Base-by-base conservation (phyloP, 2,888 invertebrate genomes). In the Lepidochrysops patricia region DNA sequence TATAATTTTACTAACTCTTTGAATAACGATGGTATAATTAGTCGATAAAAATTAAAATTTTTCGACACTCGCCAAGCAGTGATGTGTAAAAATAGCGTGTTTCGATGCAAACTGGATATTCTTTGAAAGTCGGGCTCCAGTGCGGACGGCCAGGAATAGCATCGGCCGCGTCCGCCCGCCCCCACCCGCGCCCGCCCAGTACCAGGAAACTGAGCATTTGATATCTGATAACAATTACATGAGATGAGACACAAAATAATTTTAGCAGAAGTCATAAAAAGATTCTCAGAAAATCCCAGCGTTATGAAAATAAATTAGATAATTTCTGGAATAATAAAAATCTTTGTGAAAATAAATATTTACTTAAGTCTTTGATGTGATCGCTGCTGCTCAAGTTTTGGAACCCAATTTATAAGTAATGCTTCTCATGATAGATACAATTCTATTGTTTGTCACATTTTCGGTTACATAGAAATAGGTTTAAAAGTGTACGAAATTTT, bases 401-500 rank as follows among this genome's bases (percentile, higher is more conserved):
- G n/a, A n/a, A n/a, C n/a, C n/a, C n/a, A n/a, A n/a, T n/a, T n/a
- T n/a, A n/a, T n/a, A n/a, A n/a, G n/a, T n/a, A n/a, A n/a, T n/a
- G n/a, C n/a, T n/a, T n/a, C n/a, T n/a, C n/a, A n/a, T n/a, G n/a
- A n/a, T n/a, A n/a, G n/a, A n/a, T n/a, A n/a, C n/a, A n/a, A n/a
- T n/a, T n/a, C 7, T 4, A 43, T 43, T 43, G 19, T 43, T 43
- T 19, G 43, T 19, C 32, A 19, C 9, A 54, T 29, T 15, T 29
- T 19, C 29, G 12, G 27, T 19, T 54, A 19, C 54, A 54, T 19
- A 19, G 54, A 54, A 27, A 54, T 54, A 48, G 57, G 64, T 79
- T 79, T 82, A 82, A 80, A 84, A 78, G 76, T 75, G 75, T 79
- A 77, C 79, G 82, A 82, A 85, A 84, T 80, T 80, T 82, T 82